A percentile compares a stretch with the other conserved stretches of the same genome.
phyloP scores from a whole-genome alignment of 1,140 invertebrate species.

The Myzus persicae region DNA sequence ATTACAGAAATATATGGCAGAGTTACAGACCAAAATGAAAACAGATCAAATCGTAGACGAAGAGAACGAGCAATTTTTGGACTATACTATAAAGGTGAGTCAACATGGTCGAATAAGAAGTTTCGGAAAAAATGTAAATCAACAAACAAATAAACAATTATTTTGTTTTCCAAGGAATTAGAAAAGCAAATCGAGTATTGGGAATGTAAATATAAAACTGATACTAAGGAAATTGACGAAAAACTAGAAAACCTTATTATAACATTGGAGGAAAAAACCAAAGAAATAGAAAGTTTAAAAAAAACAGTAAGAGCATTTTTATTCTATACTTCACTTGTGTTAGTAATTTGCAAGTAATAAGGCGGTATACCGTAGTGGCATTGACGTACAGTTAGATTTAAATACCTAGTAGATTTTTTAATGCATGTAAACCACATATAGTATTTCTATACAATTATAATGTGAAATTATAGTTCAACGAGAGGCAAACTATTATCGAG shows the following conservation, averaged over 20 bases:
- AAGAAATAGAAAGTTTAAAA: slow-evolving; percentile 44
- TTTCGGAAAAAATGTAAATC: background rate
- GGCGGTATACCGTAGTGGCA: background rate
- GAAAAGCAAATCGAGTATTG: slow-evolving; percentile 59
- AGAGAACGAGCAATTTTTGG: slow-evolving; percentile 5
- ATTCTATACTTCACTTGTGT: background rate
- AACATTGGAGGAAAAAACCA: slow-evolving; percentile 14
- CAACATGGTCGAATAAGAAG: background rate
- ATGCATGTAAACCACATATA: background rate
- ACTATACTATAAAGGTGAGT: slow-evolving; percentile 33
- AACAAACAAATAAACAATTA: background rate
- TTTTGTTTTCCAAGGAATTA: slow-evolving; percentile 40
- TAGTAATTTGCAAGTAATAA: background rate
- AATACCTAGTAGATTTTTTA: background rate
- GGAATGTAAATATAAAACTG: slow-evolving; percentile 48
- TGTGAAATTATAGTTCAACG: slow-evolving; percentile 48
- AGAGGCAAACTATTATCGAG: slow-evolving; percentile 59
- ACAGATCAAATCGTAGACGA: background rate
- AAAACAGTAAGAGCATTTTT: slow-evolving; percentile 37
- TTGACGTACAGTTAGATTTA: background rate
- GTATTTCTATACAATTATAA: background rate
- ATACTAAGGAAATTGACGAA: slow-evolving; percentile 28
- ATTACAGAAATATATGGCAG: background rate
- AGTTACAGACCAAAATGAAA: background rate
- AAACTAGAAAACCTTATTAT: slow-evolving; percentile 22